A percentile compares a stretch with the other conserved stretches of the same genome.
These are phyloP conservation scores for Phyto melanocephala DNA, from an alignment of 2,888 invertebrate genomes.

Conservation along the genomic window DNA sequence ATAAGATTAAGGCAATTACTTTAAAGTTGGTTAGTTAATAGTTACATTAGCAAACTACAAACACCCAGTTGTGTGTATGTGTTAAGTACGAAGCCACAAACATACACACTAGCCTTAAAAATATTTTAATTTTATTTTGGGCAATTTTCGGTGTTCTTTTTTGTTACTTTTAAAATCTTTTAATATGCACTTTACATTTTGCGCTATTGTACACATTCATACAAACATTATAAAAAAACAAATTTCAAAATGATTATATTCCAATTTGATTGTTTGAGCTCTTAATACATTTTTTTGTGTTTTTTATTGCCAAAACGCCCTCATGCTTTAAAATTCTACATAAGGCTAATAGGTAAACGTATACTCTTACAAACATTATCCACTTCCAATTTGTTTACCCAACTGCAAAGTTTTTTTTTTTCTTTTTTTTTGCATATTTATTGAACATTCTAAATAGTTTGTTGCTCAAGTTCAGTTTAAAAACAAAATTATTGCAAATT, in stretches of 20 bases:
- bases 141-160: background rate
- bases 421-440: slow-evolving; percentile 19
- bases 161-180: slow-evolving; percentile 10
- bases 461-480: slow-evolving; percentile 21
- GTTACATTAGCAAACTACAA: too few species aligned
- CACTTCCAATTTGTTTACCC: background rate
- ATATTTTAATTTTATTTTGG: background rate
- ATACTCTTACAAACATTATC: background rate
- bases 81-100: too few species aligned
- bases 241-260: slow-evolving; percentile 9
- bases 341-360: background rate
- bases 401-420: background rate
- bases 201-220: background rate
- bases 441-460: slow-evolving; percentile 56
- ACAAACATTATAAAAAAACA: too few species aligned
- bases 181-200: slow-evolving; percentile 35
- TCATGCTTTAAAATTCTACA: slow-evolving; percentile 37
- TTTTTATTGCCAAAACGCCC: slow-evolving; percentile 33
- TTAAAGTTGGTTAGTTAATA: background rate
- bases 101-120: background rate
- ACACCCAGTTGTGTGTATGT: too few species aligned
- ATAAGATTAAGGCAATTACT: slow-evolving; percentile 13
- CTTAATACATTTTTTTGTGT: background rate
- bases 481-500: slow-evolving; percentile 43
- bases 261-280: slow-evolving; percentile 8